Percentiles rank a stretch among this genome's conserved stretches.
Evolutionary conservation across 2,797 vertebrate species (phyloP).

Genomic region (Chiroxiphia lanceolata): DNA sequence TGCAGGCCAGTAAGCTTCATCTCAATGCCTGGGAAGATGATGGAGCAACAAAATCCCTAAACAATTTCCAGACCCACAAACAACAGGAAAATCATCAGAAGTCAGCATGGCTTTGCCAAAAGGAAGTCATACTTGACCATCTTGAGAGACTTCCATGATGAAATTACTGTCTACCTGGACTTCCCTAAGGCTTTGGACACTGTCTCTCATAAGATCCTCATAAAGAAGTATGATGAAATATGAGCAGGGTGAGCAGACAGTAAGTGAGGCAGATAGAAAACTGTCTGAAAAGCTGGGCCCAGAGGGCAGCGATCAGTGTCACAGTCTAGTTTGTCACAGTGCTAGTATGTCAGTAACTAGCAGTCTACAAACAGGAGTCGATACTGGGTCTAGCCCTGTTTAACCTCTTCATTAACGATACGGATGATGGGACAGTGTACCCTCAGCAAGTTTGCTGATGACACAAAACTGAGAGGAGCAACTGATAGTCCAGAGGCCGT

Average conservation of each 20-base stretch:
- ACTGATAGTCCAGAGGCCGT: not conserved
- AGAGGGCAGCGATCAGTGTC: not conserved
- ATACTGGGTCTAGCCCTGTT: not conserved
- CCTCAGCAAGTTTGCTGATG: not conserved
- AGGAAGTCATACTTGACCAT: not conserved
- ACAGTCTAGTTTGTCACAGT: not conserved
- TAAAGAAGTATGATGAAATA: not conserved
- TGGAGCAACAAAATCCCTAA: not conserved
- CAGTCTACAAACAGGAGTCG: not conserved
- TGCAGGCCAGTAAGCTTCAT: not conserved
- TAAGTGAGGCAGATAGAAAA: not conserved
- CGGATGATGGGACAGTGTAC: not conserved
- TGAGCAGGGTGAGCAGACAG: not conserved
- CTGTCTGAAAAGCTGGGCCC: not conserved
- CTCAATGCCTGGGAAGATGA: not conserved
- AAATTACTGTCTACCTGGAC: not conserved
- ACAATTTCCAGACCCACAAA: not conserved
- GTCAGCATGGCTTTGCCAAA: not conserved
- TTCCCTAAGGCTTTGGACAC: not conserved
- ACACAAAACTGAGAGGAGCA: not conserved
- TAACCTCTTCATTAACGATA: not conserved
- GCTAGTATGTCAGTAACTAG: not conserved
- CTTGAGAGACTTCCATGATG: not conserved
- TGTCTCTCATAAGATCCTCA: not conserved
- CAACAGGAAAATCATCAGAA: not conserved